Evolutionary conservation across 1,140 invertebrate genomes (phyloP), one percentile per base, ranked within the genome.

Genomic region (Lethocerus indicus): DNA sequence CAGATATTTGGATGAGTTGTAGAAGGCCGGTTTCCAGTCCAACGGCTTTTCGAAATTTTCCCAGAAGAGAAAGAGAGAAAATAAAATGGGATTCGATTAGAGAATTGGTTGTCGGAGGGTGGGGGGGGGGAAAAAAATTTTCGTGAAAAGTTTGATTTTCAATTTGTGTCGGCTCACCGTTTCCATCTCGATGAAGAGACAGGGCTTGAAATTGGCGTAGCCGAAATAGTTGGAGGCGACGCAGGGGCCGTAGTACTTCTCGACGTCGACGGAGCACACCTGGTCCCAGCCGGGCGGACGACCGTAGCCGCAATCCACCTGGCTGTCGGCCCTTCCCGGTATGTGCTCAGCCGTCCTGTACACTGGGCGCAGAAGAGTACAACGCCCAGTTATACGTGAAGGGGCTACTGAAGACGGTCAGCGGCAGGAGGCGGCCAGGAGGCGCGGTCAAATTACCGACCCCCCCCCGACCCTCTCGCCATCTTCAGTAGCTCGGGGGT

Each of bases 181-280:
- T 60, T 90, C 89, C 9, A 91, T 65, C 64, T 90, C 90, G 39
- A 90, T 71, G 59, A 88, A 80, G 55, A 90, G 65, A 63, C 87
- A 90, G 1, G 87, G 87, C 9, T 76, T 72, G 23, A 73, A 75
- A 16, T 71, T 64, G 23, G 69, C 67, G 60, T 78, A 92, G 1
- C 85, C 84, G 58, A 80, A 92, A 32, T 64, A 57, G 29, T 76
- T 70, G 24, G 65, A 63, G 24, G 64, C 63, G 1, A 74, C 72
- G 59, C 87, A 92, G 20, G 70, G 64, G n/a, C n/a, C n/a, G 0
- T 72, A 76, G 55, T 77, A 76, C 6, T 70, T 62, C 28, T 61
- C 58, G 2, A 41, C 14, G 0, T 67, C 63, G 2, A 78, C 60
- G 3, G 71, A 64, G 56, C 87, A 90, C 0, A 83, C 79, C 53